Conservation (phyloP, 2,113 vertebrate genomes). For the Falcunculus frontatus region DNA sequence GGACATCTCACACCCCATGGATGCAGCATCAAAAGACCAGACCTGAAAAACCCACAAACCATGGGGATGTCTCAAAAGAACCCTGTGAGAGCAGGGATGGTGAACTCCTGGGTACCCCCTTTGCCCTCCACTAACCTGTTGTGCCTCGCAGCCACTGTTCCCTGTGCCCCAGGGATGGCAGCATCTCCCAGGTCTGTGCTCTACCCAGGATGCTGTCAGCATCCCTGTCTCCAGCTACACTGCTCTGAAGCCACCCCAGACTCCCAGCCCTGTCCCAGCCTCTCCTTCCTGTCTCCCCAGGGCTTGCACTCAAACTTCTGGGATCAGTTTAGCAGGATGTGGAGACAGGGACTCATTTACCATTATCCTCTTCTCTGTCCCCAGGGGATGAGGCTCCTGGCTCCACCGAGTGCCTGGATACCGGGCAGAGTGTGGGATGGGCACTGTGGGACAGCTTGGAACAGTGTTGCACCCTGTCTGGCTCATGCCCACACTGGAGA, state of each 20-base stretch:
- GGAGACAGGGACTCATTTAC: not conserved
- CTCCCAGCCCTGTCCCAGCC: accelerated
- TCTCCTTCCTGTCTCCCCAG: not conserved
- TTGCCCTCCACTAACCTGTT: not conserved
- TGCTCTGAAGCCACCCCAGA: not conserved
- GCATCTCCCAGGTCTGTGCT: not conserved
- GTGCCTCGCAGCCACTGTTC: not conserved
- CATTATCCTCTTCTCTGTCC: not conserved
- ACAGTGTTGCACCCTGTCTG: accelerated
- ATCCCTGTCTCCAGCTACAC: not conserved
- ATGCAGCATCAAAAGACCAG: not conserved
- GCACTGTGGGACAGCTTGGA: not conserved
- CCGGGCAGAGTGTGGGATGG: not conserved
- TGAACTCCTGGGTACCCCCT: not conserved
- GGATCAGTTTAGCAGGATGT: not conserved
- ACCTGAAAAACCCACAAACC: not conserved
- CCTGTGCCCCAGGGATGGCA: not conserved
- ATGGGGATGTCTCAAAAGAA: not conserved
- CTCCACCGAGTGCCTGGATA: not conserved
- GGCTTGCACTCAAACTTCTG: not conserved
- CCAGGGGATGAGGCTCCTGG: not conserved
- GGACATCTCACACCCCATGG: not conserved
- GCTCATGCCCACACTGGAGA: not conserved
- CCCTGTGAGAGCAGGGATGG: not conserved
- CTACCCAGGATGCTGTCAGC: not conserved